These are phyloP conservation scores for Aleiodes testaceus DNA, from an alignment of 2,888 invertebrate species.

Conservation along the genomic window DNA sequence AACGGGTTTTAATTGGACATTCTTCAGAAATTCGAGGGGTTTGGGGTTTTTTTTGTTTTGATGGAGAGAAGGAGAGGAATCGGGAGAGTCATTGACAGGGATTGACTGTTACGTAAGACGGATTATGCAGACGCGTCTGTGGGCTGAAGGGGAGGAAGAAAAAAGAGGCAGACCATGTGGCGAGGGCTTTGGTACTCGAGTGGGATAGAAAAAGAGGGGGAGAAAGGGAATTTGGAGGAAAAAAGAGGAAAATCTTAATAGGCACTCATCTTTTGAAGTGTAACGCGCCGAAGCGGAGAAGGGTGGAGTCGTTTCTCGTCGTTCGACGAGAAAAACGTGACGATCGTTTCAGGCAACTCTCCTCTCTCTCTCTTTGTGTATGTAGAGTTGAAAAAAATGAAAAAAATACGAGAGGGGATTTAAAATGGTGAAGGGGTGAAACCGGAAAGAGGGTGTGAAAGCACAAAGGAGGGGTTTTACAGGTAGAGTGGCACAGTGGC, in stretches of 20 bases:
- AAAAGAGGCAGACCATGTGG: background rate
- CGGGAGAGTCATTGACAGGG: conserved; percentile 15
- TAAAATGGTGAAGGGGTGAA: conserved; percentile 36
- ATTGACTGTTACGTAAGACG: conserved; percentile 9
- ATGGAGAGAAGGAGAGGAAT: background rate
- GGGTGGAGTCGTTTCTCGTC: conserved; percentile 35
- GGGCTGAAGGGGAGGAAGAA: background rate
- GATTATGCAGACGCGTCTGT: conserved; percentile 5
- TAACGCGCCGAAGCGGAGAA: conserved; percentile 18
- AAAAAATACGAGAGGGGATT: background rate
- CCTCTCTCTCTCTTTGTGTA: background rate
- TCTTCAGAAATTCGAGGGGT: no score
- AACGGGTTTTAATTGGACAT: no score
- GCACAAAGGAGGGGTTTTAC: conserved; percentile 34
- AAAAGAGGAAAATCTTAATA: conserved; percentile 14
- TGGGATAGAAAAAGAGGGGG: background rate
- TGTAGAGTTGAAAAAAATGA: background rate
- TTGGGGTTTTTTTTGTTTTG: no score
- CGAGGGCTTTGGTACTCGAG: background rate
- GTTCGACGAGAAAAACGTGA: conserved; percentile 21
- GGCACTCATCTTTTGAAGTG: conserved; percentile 23
- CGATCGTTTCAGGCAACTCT: background rate
- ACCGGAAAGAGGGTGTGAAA: conserved; percentile 48
- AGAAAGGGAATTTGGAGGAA: background rate
- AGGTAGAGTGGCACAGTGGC: conserved; percentile 5